phyloP scores from a whole-genome alignment of 2,113 vertebrate species.

The Nannobrachium achirus region DNA sequence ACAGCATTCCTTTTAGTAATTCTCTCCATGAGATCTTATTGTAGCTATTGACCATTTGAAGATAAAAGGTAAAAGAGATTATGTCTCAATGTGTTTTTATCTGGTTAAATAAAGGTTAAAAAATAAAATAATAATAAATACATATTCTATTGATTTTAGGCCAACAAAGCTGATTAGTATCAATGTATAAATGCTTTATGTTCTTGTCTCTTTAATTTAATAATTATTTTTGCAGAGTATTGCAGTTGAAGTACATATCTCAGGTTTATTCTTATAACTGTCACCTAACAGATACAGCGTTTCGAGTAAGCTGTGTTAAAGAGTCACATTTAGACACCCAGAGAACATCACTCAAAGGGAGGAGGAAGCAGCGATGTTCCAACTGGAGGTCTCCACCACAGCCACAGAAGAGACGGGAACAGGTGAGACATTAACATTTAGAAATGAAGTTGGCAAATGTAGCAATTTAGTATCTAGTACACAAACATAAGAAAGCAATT shows the following conservation, averaged over 20 bases:
- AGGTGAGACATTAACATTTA: slow-evolving; percentile 37
- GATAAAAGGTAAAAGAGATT: too few relatives aligned
- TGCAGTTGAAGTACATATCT: not conserved
- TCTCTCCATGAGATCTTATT: too few relatives aligned
- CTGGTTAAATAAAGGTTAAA: too few relatives aligned
- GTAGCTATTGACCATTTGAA: too few relatives aligned
- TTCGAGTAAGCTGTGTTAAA: not conserved
- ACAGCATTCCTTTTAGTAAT: not conserved
- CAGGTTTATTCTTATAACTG: slow-evolving; percentile 4
- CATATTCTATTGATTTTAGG: not conserved
- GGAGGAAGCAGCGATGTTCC: slow-evolving; percentile 36
- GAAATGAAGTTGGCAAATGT: not conserved
- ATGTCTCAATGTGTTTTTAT: too few relatives aligned
- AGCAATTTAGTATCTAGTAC: not conserved
- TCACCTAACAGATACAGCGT: slow-evolving; percentile 25
- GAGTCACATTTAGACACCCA: not conserved
- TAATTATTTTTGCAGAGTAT: not conserved
- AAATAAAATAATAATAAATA: too few relatives aligned
- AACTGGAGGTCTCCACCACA: slow-evolving; percentile 32
- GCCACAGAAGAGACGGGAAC: slow-evolving; percentile 10
- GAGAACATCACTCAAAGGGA: slow-evolving; percentile 17
- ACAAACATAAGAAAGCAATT: not conserved
- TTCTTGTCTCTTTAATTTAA: not conserved
- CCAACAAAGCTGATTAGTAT: not conserved
- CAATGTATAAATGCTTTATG: not conserved